A percentile compares a stretch with the other conserved stretches of the same genome.
phyloP scores from a whole-genome alignment of 2,888 invertebrate species.

The Callyntrura sp. region DNA sequence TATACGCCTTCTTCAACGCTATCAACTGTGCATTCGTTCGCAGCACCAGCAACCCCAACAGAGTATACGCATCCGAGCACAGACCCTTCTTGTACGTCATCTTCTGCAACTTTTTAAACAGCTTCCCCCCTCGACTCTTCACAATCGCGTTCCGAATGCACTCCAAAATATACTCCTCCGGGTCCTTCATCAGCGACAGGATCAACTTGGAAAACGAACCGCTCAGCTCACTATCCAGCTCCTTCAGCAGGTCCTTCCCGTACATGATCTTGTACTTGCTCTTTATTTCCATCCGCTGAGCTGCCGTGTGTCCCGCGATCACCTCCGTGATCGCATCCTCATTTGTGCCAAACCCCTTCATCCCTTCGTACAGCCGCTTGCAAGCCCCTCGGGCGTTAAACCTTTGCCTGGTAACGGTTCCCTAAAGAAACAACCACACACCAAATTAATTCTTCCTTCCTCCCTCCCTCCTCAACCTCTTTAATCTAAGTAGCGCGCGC shows the following conservation, averaged over 20 bases:
- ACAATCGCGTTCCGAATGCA: slow-evolving; percentile 4
- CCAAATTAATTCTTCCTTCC: no score
- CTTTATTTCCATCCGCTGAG: slow-evolving; percentile 85
- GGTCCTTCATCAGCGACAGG: slow-evolving; percentile 81
- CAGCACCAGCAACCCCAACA: slow-evolving; percentile 86
- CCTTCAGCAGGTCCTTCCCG: slow-evolving; percentile 84
- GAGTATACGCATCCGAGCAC: slow-evolving; percentile 85
- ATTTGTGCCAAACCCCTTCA: slow-evolving; percentile 85
- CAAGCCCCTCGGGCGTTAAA: slow-evolving; percentile 30
- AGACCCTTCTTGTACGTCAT: slow-evolving; percentile 84
- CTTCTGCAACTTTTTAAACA: slow-evolving; percentile 11
- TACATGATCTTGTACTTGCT: slow-evolving; percentile 85
- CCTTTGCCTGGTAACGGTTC: background rate
- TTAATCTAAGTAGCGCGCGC: no score
- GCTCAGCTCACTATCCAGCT: slow-evolving; percentile 85
- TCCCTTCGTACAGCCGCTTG: slow-evolving; percentile 85
- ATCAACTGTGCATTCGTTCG: slow-evolving; percentile 85
- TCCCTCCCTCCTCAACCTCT: no score
- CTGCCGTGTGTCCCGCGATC: slow-evolving; percentile 84
- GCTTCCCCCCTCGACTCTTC: background rate
- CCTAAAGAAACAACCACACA: background rate
- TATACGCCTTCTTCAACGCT: slow-evolving; percentile 84
- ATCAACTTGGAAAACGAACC: slow-evolving; percentile 85
- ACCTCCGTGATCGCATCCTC: slow-evolving; percentile 86
- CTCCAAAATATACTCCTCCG: slow-evolving; percentile 30